A percentile compares a stretch with the other conserved stretches of the same genome.
Evolutionary conservation across 2,113 vertebrate species (phyloP).

Genomic region (Ammospiza nelsoni): DNA sequence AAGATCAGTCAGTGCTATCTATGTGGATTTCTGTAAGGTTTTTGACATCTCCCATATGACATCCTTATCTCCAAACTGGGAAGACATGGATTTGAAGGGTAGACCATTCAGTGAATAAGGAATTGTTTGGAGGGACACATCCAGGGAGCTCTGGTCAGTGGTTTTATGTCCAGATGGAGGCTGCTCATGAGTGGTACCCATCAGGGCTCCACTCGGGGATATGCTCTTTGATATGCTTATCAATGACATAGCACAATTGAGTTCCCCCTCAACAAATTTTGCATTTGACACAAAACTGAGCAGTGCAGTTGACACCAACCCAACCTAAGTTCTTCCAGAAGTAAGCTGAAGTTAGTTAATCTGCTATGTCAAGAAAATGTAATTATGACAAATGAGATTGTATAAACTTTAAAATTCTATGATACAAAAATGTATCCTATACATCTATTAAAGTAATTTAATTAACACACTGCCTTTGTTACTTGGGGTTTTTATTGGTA

Average conservation of each 20-base stretch:
- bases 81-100: neutral
- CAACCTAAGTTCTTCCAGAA: neutral
- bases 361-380: neutral
- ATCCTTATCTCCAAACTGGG: neutral
- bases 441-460: neutral
- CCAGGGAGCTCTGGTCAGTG: neutral
- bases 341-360: neutral
- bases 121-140: neutral
- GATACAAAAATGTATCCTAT: neutral
- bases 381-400: neutral
- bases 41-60: neutral
- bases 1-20: neutral
- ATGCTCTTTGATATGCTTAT: neutral
- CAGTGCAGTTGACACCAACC: neutral
- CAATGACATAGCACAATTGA: neutral
- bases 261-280: neutral
- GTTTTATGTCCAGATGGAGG: neutral
- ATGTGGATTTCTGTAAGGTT: neutral
- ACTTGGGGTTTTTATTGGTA: neutral
- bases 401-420: neutral
- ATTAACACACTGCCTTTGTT: neutral
- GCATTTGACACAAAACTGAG: neutral
- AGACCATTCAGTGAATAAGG: neutral
- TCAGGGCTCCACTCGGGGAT: neutral
- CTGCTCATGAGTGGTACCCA: neutral